Conservation (phyloP, 2,797 vertebrate species). For the Acrossocheilus fasciatus region DNA sequence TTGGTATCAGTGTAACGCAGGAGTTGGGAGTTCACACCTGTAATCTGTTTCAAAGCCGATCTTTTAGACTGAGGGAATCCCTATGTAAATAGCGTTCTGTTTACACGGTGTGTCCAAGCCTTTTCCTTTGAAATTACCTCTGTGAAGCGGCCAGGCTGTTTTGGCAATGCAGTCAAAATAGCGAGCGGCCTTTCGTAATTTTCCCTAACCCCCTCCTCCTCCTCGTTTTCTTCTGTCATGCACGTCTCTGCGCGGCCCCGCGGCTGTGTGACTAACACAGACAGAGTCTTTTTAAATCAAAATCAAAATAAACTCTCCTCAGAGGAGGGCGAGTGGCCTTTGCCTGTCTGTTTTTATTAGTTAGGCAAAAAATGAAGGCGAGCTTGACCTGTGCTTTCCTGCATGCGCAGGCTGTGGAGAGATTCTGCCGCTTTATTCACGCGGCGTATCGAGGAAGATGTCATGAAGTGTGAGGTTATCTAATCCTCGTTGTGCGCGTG, state of each 20-base stretch:
- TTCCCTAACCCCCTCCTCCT: neutral
- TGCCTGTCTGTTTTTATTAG: conserved; percentile 55
- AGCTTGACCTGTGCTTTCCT: conserved; percentile 19
- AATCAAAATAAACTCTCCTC: conserved; percentile 48
- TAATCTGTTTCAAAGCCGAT: conserved; percentile 39
- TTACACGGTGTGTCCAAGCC: conserved; percentile 39
- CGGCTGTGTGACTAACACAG: conserved; percentile 37
- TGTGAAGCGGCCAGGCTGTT: conserved; percentile 36
- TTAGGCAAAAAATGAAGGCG: conserved; percentile 10
- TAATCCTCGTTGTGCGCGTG: conserved; percentile 21
- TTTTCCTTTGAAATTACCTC: conserved; percentile 48
- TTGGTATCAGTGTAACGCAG: conserved; percentile 39
- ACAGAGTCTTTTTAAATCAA: conserved; percentile 52
- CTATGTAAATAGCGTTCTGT: conserved; percentile 47
- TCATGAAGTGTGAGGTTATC: conserved; percentile 49
- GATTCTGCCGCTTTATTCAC: conserved; percentile 20
- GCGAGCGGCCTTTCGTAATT: conserved; percentile 2
- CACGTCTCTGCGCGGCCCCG: neutral
- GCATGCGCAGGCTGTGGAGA: conserved; percentile 8
- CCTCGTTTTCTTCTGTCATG: conserved; percentile 6
- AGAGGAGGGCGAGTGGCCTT: conserved; percentile 40
- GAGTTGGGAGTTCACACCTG: conserved; percentile 36
- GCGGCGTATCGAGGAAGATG: conserved; percentile 35
- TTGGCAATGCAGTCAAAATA: conserved; percentile 49
- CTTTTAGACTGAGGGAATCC: conserved; percentile 45